Percentiles rank a stretch among this genome's conserved stretches.
phyloP scores from a whole-genome alignment of 1,140 invertebrate species.

The Bilobella aurantiaca region DNA sequence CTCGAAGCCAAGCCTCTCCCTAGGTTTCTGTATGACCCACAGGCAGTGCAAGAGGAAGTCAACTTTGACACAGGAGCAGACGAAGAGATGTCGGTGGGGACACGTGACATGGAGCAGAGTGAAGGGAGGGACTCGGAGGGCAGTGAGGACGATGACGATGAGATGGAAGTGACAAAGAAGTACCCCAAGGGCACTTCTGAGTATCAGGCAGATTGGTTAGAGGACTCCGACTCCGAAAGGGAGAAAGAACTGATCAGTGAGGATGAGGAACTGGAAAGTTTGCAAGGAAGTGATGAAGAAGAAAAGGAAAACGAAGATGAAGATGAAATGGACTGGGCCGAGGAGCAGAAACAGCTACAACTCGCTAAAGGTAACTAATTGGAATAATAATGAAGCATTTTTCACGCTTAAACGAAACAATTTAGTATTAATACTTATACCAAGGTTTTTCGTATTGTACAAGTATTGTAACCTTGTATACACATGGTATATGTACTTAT shows the following conservation, averaged over 20 bases:
- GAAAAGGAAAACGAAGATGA: constrained; percentile 36
- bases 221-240: constrained; percentile 52
- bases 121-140: constrained; percentile 1
- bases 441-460: no score
- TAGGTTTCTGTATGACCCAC: constrained; percentile 25
- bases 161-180: constrained; percentile 78
- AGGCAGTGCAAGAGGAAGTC: constrained; percentile 9
- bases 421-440: no score
- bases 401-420: neutral
- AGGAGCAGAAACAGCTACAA: constrained; percentile 30
- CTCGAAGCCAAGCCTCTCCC: constrained; percentile 9
- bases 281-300: constrained; percentile 28
- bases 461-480: no score
- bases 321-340: constrained; percentile 35
- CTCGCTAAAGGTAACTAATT: constrained; percentile 25
- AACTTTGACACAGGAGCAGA: constrained; percentile 10
- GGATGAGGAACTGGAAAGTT: constrained; percentile 36
- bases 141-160: constrained; percentile 12
- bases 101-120: neutral
- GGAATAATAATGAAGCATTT: neutral
- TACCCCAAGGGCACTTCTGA: constrained; percentile 90
- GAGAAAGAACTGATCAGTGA: constrained; percentile 14
- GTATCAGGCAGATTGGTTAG: constrained; percentile 95
- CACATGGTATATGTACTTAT: no score
- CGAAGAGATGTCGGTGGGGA: constrained; percentile 9